phyloP scores from a whole-genome alignment of 1,140 invertebrate species.

The Drosophila truncata region DNA sequence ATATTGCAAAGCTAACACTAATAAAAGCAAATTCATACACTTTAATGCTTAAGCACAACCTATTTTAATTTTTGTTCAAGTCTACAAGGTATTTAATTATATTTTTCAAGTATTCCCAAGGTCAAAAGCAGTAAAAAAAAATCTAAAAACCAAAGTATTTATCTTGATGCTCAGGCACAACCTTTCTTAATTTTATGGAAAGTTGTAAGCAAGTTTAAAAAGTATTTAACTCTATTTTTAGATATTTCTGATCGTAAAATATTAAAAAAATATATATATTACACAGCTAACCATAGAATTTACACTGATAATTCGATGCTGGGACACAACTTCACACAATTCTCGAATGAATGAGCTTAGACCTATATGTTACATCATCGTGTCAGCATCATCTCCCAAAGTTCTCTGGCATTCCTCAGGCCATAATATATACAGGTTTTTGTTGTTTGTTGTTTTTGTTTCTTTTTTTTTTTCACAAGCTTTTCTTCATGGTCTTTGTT shows the following conservation, averaged over 20 bases:
- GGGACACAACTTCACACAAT: slow-evolving; percentile 5
- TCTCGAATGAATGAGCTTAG: neutral
- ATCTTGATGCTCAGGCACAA: neutral
- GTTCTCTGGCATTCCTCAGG: slow-evolving; percentile 20
- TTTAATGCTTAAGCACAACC: no score
- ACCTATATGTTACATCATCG: slow-evolving; percentile 41
- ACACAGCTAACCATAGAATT: neutral
- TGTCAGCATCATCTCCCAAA: slow-evolving; percentile 21
- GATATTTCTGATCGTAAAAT: neutral
- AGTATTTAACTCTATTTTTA: neutral
- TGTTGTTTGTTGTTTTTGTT: neutral
- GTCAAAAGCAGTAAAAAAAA: neutral
- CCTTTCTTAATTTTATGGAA: no score
- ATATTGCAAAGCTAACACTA: no score
- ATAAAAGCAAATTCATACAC: no score
- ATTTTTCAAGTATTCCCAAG: neutral
- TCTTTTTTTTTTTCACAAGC: slow-evolving; percentile 14
- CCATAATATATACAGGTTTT: slow-evolving; percentile 39
- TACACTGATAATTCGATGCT: neutral
- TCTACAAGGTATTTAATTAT: neutral
- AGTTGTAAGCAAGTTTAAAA: neutral
- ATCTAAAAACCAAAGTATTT: neutral
- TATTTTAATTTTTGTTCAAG: no score
- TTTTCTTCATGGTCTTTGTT: slow-evolving; percentile 18
- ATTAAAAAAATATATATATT: neutral